Conservation (phyloP, 2,888 invertebrate species). For the Gonocerus acuteangulatus region DNA sequence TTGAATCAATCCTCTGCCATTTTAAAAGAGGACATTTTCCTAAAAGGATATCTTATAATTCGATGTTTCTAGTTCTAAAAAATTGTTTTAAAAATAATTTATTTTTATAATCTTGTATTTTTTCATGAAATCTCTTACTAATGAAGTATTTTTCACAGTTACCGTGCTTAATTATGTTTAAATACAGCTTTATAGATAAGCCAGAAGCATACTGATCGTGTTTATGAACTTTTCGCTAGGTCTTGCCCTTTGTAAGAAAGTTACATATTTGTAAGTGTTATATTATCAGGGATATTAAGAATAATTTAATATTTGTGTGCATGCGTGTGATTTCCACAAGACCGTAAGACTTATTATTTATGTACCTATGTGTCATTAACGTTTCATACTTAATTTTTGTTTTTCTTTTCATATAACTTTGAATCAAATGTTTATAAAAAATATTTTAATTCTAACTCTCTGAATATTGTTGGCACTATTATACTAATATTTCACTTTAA, state of each 20-base stretch:
- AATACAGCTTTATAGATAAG: constrained; percentile 11
- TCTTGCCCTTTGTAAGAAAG: constrained; percentile 1
- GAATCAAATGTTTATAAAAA: neutral
- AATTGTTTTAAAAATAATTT: neutral
- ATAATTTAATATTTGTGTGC: neutral
- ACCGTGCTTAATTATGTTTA: constrained; percentile 15
- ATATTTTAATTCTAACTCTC: too few relatives aligned
- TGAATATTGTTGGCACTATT: too few relatives aligned
- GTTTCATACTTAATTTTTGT: neutral
- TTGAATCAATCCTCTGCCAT: neutral
- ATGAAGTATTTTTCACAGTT: constrained; percentile 19
- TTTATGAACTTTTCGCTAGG: constrained; percentile 7
- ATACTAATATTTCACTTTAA: too few relatives aligned
- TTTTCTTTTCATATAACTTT: neutral
- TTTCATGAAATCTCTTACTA: neutral
- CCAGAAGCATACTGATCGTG: neutral
- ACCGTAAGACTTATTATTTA: neutral
- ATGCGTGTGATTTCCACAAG: neutral
- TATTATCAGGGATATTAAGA: neutral
- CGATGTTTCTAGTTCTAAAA: neutral
- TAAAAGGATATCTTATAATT: neutral
- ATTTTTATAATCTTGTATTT: constrained; percentile 10
- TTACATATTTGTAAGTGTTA: neutral
- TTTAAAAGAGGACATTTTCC: neutral
- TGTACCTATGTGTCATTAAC: neutral